These are phyloP conservation scores for Melanophora roralis DNA, from an alignment of 2,888 invertebrate genomes.

Conservation along the genomic window DNA sequence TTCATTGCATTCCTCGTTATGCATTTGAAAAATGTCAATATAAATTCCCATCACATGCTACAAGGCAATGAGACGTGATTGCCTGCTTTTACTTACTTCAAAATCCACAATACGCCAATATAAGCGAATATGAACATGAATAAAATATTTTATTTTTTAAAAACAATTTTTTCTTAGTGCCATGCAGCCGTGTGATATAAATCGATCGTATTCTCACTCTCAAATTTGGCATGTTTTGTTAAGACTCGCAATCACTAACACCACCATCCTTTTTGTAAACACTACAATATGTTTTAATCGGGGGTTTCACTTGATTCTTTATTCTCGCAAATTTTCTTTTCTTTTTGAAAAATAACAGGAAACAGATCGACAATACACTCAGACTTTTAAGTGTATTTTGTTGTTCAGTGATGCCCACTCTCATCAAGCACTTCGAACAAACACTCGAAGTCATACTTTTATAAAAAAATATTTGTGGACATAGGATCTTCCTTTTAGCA, in stretches of 20 bases:
- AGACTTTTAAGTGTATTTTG: slow-evolving; percentile 54
- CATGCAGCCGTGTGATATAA: slow-evolving; percentile 64
- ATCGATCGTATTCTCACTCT: slow-evolving; percentile 64
- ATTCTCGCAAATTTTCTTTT: slow-evolving; percentile 16
- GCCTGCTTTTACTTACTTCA: slow-evolving; percentile 26
- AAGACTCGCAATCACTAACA: slow-evolving; percentile 40
- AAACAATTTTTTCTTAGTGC: slow-evolving; percentile 33
- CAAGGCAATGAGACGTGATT: slow-evolving; percentile 64
- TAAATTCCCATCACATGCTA: slow-evolving; percentile 66
- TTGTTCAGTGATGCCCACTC: slow-evolving; percentile 53
- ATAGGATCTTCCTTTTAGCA: slow-evolving; percentile 33
- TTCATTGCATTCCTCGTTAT: slow-evolving; percentile 59
- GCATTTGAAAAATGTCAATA: slow-evolving; percentile 65
- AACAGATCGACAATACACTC: slow-evolving; percentile 55
- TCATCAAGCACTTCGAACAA: slow-evolving; percentile 18
- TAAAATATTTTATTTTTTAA: neutral
- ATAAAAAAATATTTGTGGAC: neutral
- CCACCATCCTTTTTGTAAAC: neutral
- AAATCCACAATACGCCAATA: neutral
- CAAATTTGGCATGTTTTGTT: slow-evolving; percentile 43
- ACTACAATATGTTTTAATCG: neutral
- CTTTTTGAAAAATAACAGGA: slow-evolving; percentile 52
- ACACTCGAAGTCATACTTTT: neutral
- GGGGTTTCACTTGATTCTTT: slow-evolving; percentile 7
- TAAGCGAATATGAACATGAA: slow-evolving; percentile 20